A percentile compares a stretch with the other conserved stretches of the same genome.
Evolutionary conservation across 1,140 invertebrate species (phyloP).

Genomic region (Pseudomyrmex sp.): DNA sequence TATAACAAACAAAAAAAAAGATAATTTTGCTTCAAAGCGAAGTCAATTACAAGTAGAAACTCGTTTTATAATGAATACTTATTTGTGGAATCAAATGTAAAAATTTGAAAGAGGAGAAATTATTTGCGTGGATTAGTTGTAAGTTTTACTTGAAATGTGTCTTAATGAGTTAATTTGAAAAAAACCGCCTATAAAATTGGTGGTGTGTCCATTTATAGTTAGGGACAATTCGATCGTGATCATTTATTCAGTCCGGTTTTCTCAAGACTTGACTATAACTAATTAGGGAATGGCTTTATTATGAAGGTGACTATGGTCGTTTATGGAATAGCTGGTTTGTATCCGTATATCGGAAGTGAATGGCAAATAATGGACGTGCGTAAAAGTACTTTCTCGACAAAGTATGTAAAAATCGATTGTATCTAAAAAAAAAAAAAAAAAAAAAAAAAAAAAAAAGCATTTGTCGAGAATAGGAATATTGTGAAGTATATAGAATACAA

Average conservation of each 20-base stretch:
- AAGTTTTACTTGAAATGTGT: constrained; percentile 46
- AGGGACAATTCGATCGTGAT: constrained; percentile 58
- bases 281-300: constrained; percentile 56
- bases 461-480: constrained; percentile 44
- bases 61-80: constrained; percentile 44
- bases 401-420: constrained; percentile 58
- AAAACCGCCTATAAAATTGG: background rate
- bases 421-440: constrained; percentile 1
- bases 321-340: constrained; percentile 70
- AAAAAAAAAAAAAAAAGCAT: constrained; percentile 22
- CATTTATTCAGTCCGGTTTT: constrained; percentile 52
- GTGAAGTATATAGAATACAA: constrained; percentile 45
- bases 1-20: background rate
- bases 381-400: constrained; percentile 59
- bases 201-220: constrained; percentile 10
- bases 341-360: constrained; percentile 72
- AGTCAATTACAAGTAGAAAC: constrained; percentile 26
- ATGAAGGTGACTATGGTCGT: constrained; percentile 56
- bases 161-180: constrained; percentile 21
- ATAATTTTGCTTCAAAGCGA: background rate
- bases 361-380: constrained; percentile 51
- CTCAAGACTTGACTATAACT: constrained; percentile 56
- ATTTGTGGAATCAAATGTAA: constrained; percentile 34
- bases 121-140: constrained; percentile 11
- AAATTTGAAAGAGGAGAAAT: background rate